These are phyloP conservation scores for Chrosomus eos DNA, from an alignment of 2,797 vertebrate genomes.

Conservation along the genomic window DNA sequence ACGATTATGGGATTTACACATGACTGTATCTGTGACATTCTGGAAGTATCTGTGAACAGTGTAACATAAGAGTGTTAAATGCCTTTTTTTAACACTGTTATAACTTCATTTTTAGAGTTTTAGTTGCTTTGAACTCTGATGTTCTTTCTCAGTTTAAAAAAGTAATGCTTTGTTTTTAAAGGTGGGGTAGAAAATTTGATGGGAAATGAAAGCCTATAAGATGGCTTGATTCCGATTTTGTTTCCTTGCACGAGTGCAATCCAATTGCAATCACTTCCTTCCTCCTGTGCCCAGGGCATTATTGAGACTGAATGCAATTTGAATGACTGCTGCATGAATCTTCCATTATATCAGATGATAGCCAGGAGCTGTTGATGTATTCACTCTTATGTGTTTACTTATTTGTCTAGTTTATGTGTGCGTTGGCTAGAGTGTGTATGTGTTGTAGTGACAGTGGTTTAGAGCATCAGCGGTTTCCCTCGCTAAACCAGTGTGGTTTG, in stretches of 20 bases:
- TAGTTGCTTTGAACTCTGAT: neutral
- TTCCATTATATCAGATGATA: constrained; percentile 47
- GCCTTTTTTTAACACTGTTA: neutral
- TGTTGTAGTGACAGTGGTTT: constrained; percentile 64
- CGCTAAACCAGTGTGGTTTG: constrained; percentile 75
- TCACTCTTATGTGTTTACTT: constrained; percentile 68
- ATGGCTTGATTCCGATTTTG: constrained; percentile 22
- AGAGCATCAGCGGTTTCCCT: constrained; percentile 69
- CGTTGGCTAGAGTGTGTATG: constrained; percentile 31
- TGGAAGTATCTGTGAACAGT: neutral
- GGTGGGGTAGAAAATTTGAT: constrained; percentile 1
- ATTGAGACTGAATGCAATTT: constrained; percentile 39
- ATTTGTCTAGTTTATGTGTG: constrained; percentile 68
- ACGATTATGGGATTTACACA: neutral
- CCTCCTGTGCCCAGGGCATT: constrained; percentile 66
- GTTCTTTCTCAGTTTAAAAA: neutral
- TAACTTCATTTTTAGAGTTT: neutral
- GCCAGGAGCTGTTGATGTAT: constrained; percentile 38
- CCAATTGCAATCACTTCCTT: constrained; percentile 43
- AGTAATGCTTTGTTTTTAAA: neutral
- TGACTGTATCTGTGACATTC: neutral
- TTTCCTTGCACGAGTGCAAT: constrained; percentile 27
- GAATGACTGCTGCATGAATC: constrained; percentile 45
- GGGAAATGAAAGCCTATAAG: constrained; percentile 25
- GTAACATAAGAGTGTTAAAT: neutral